Evolutionary conservation across 2,888 invertebrate genomes (phyloP), one percentile per base, ranked within the genome.

Genomic region (Ceramica pisi): DNA sequence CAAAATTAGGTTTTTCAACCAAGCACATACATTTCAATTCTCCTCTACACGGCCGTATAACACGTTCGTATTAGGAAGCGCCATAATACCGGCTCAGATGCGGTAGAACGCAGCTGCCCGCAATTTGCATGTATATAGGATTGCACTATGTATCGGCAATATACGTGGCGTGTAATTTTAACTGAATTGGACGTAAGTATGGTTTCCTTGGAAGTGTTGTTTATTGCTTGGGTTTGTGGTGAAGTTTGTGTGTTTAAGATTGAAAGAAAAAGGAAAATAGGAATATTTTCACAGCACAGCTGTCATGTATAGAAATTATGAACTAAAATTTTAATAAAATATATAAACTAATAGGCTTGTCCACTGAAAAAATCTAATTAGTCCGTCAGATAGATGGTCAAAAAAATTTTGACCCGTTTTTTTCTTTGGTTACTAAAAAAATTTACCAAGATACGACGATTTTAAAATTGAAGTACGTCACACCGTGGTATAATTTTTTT

Each of bases 31-130:
- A 61, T 60, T 61, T 38, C 23, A 51, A 56, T 62, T 16, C 12
- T n/a, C 21, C 23, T 41, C 26, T 9, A 8, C 31, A 0, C 2
- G 10, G 8, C 26, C 23, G 14, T 80, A 59, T 64, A 64, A 53
- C 65, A 38, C 48, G 59, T 55, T 48, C 50, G 72, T 82, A 78
- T 82, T 78, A 78, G 46, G 44, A 23, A 7, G 16, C 7, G 4
- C n/a, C 10, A 56, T 67, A 67, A 83, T 55, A 65, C 55, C 48
- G 35, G 31, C 64, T 65, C 81, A 73, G 72, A 79, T 71, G 82
- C 67, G 82, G 64, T 60, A 38, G 51, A 71, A 66, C 72, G 75
- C 85, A 85, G 86, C 80, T 82, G 82, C 73, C 59, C 67, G 71
- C 80, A 46, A 46, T 46, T 46, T 46, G 46, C 46, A 46, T 46